These are phyloP conservation scores for Drosophila kepulauana DNA, from an alignment of 1,140 invertebrate genomes.

Conservation along the genomic window DNA sequence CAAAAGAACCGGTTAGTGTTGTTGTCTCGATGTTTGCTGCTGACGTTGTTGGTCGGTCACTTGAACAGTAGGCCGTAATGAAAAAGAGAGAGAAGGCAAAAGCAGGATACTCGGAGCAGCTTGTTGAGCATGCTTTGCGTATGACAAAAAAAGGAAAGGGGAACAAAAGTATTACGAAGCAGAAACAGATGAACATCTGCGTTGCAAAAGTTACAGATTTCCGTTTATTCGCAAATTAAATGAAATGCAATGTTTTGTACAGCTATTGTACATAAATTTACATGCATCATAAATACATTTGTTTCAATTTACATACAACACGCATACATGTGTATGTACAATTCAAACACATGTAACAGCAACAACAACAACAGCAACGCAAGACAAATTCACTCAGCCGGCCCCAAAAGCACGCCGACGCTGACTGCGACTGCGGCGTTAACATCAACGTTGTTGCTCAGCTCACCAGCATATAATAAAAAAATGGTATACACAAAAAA, in stretches of 20 bases:
- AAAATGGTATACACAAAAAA: conserved; percentile 80
- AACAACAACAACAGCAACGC: conserved; percentile 2
- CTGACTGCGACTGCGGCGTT: conserved; percentile 16
- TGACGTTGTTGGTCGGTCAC: conserved; percentile 57
- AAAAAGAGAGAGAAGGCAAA: conserved; percentile 1
- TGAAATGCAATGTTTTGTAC: conserved; percentile 25
- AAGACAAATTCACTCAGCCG: conserved; percentile 41
- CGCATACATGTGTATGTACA: conserved; percentile 18
- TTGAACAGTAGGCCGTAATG: conserved; percentile 16
- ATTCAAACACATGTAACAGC: conserved; percentile 26
- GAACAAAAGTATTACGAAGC: neutral
- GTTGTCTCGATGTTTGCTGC: conserved; percentile 21
- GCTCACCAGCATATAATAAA: conserved; percentile 65
- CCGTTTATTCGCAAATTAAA: neutral
- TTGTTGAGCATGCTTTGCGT: conserved; percentile 6
- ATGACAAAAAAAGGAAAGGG: neutral
- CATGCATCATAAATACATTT: conserved; percentile 8
- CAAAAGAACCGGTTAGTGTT: conserved; percentile 75
- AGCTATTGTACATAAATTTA: conserved; percentile 13
- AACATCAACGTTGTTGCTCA: conserved; percentile 39
- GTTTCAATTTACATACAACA: neutral
- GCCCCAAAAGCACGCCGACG: conserved; percentile 64
- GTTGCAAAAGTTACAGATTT: neutral
- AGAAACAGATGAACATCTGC: neutral
- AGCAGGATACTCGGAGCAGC: conserved; percentile 11